Evolutionary conservation across 2,797 vertebrate species (phyloP).

Genomic region (Crypturellus tataupa): DNA sequence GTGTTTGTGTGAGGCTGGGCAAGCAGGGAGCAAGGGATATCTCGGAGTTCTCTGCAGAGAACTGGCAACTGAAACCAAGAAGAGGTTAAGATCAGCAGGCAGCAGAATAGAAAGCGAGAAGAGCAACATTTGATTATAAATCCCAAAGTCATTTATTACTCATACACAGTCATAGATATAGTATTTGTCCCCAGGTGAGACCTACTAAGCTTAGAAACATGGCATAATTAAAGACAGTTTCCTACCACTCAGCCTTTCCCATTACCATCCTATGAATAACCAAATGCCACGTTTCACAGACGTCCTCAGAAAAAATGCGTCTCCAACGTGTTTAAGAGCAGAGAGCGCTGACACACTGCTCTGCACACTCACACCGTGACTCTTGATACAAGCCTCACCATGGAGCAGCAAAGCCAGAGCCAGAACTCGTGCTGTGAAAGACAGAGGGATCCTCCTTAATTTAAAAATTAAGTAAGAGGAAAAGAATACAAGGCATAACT

Average conservation of each 20-base stretch:
- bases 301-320: background rate
- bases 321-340: background rate
- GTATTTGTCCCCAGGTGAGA: conserved; percentile 6
- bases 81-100: background rate
- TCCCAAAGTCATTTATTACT: background rate
- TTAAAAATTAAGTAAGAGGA: background rate
- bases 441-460: background rate
- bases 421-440: background rate
- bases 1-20: background rate
- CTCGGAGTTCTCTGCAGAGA: background rate
- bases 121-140: background rate
- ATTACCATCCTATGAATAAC: background rate
- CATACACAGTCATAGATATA: background rate
- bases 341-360: background rate
- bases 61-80: background rate
- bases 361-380: background rate
- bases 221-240: background rate
- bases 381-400: background rate
- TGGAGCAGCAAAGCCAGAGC: background rate
- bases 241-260: background rate
- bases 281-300: background rate
- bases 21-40: background rate
- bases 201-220: conserved; percentile 5
- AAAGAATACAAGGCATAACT: background rate
- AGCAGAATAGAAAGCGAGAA: background rate